These are phyloP conservation scores for Nerophis ophidion DNA, from an alignment of 2,113 vertebrate species.

Conservation along the genomic window DNA sequence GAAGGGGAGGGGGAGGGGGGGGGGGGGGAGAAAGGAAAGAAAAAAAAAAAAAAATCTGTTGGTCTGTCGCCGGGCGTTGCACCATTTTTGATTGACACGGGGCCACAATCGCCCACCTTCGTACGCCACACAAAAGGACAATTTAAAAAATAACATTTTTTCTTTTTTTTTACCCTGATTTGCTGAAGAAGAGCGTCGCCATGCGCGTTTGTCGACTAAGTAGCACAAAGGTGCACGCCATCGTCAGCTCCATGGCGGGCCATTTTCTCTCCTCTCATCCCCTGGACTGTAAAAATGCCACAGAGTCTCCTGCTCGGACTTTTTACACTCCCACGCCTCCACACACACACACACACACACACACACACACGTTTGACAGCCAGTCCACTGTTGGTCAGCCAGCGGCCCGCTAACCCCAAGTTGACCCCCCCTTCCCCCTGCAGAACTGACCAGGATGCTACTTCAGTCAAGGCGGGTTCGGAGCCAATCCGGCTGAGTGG, in stretches of 20 bases:
- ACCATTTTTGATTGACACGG: constrained; percentile 66
- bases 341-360: background rate
- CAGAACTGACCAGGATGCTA: constrained; percentile 42
- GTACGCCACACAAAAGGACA: constrained; percentile 45
- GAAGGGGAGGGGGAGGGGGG: too few relatives aligned
- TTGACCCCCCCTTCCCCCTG: constrained; percentile 35
- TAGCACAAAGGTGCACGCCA: constrained; percentile 70
- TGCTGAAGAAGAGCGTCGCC: constrained; percentile 69
- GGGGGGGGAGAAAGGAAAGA: too few relatives aligned
- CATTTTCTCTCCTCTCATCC: constrained; percentile 84
- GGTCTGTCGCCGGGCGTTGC: constrained; percentile 57
- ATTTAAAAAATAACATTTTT: constrained; percentile 36
- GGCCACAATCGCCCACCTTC: constrained; percentile 40
- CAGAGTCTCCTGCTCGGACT: constrained; percentile 96
- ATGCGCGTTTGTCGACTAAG: constrained; percentile 79
- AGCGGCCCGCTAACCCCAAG: constrained; percentile 42
- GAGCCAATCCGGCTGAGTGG: constrained; percentile 57
- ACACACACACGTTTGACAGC: constrained; percentile 12
- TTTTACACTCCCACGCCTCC: constrained; percentile 68
- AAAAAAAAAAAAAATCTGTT: constrained; percentile 46
- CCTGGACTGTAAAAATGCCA: constrained; percentile 98
- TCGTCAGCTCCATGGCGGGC: constrained; percentile 77
- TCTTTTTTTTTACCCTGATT: constrained; percentile 46
- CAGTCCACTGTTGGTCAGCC: constrained; percentile 26
- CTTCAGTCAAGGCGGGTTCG: constrained; percentile 51